Evolutionary conservation across 2,888 invertebrate genomes (phyloP).

Genomic region (Microdon myrmicae): DNA sequence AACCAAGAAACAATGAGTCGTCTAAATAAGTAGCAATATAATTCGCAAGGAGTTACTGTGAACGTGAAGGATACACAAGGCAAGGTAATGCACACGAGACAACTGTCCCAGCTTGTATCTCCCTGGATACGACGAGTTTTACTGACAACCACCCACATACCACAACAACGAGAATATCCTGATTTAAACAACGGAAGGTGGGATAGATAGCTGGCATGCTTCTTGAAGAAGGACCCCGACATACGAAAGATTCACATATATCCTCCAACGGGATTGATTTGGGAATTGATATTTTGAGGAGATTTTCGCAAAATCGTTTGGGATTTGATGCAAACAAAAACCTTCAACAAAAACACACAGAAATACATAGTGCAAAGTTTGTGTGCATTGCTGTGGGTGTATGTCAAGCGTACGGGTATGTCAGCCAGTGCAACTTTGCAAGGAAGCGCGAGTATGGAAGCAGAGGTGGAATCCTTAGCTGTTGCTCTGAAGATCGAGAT

Average conservation of each 20-base stretch:
- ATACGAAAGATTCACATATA: conserved; percentile 4
- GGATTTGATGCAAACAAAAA: conserved; percentile 22
- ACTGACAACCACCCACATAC: no score
- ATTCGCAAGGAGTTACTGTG: conserved; percentile 40
- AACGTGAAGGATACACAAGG: conserved; percentile 22
- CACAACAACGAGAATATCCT: conserved; percentile 2
- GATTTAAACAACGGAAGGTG: not conserved
- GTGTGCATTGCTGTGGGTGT: not conserved
- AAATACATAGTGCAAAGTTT: not conserved
- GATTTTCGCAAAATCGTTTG: conserved; percentile 32
- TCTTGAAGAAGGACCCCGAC: no score
- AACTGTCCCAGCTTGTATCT: conserved; percentile 6
- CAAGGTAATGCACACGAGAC: conserved; percentile 8
- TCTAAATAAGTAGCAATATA: conserved; percentile 43
- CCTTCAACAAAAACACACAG: conserved; percentile 6
- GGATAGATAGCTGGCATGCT: not conserved
- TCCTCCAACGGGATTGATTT: conserved; percentile 2
- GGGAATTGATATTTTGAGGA: conserved; percentile 30
- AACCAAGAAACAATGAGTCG: conserved; percentile 40
- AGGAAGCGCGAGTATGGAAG: not conserved
- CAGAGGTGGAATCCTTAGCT: not conserved
- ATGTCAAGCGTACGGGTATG: not conserved
- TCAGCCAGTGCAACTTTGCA: not conserved
- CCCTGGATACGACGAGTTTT: conserved; percentile 7
- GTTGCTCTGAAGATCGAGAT: conserved; percentile 13